Base-by-base conservation (phyloP, 2,888 invertebrate genomes). In the Philereme vetulata region DNA sequence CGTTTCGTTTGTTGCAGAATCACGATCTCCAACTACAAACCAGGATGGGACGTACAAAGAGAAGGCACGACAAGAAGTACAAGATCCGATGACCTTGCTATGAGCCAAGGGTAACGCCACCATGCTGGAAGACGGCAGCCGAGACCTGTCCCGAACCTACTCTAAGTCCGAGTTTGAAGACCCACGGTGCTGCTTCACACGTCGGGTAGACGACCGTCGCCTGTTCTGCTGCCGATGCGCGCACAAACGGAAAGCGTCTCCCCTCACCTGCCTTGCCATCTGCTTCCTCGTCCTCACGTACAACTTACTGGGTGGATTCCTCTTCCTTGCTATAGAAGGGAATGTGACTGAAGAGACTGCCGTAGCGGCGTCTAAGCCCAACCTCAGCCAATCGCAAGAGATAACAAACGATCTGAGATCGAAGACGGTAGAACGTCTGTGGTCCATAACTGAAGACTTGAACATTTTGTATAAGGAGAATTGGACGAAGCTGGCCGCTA, bases 381-480 rank as follows among this genome's bases (percentile, higher is more conserved):
- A 93, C 74, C 93, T 94, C 5, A 93, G 94, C 77, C 93, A 81
- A 70, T 80, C 88, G 63, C 94, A 90, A 62, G 84, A 77, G 69
- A 88, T 88, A 62, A 91, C 91, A 71, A 90, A 88, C 66, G 93
- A 95, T 63, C 87, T 96, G 63, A 92, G 96, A 54, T 93, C 94
- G 1, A 93, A 79, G 60, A 96, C 97, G 4, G 97, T 97, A 3
- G 96, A 96, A 84, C 93, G 95, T 9, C 91, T 97, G 61, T 97
- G 97, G 97, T 95, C 96, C 62, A 96, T 97, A 68, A 97, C 98
- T 0, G 96, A 96, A 82, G 96, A 96, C 78, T 91, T 97, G 56
- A 98, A 98, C 82, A 97, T 98, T 72, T 91, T 98, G 58, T 97
- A 97, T 82, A 96, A 96, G 77, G 96, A 97, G 75, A 98, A 98